Evolutionary conservation across 1,140 invertebrate species (phyloP), one percentile per base, ranked within the genome.

Genomic region (Subanguina moxae): DNA sequence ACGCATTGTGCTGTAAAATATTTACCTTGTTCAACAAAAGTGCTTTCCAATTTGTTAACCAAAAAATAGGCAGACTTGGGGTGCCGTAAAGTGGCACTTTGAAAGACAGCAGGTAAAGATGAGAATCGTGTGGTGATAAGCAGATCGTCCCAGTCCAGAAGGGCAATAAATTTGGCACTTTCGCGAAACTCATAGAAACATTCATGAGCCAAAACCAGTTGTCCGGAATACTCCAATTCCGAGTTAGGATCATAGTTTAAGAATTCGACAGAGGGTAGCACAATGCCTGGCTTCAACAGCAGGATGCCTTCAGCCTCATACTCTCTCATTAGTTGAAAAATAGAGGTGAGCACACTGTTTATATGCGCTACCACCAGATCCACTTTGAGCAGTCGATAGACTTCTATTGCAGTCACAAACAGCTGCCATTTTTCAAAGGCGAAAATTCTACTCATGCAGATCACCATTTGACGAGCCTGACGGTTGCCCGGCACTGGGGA

Each of bases 181-280:
- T 77, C 74, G 21, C 64, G 43, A 42, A 74, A 74, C 43, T 77
- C 75, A 48, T 67, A 74, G 21, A 74, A 52, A 58, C 72, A 74
- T 23, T 71, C 58, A 25, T 72, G 65, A 25, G 57, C 64, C 61
- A 67, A 52, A 21, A 66, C 28, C 23, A 67, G 27, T 43, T 67
- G 65, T 7, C 65, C 65, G 9, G 67, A 71, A 30, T 59, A 69
- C 67, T 69, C 67, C 1, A 62, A 9, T 30, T 69, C 32, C 1
- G 67, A 19, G 0, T 69, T 71, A 15, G 67, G 67, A 5, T 69
- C 67, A 23, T 21, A 73, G 25, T 70, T 62, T 66, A 72, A 38
- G 25, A 23, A n/a, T 5, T 43, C 30, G 25, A 42, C 43, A 48
- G 58, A 66, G 15, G 65, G 65, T 13, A 67, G 23, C 13, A 15